Evolutionary conservation across 2,888 invertebrate genomes (phyloP).

Genomic region (Lycia hirtaria): DNA sequence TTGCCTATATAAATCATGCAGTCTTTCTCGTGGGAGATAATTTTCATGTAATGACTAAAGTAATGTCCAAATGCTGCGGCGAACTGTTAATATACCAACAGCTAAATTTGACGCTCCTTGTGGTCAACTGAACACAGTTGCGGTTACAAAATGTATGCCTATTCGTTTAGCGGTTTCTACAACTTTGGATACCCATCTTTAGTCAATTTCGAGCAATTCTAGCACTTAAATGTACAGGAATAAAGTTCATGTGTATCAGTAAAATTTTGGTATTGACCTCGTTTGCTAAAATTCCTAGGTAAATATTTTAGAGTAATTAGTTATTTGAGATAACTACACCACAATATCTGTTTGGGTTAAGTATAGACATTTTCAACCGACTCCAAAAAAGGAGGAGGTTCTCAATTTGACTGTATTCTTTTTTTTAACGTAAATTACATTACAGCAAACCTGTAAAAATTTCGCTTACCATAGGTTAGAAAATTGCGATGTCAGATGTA

Average conservation of each 20-base stretch:
- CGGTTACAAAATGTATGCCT: conserved; percentile 42
- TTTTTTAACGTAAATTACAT: too few species aligned
- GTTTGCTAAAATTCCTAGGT: conserved; percentile 19
- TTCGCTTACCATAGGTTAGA: too few species aligned
- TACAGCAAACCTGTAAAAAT: too few species aligned
- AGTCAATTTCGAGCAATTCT: conserved; percentile 3
- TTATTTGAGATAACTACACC: not conserved
- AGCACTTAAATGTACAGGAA: not conserved
- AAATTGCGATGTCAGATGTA: too few species aligned
- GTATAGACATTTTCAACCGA: too few species aligned
- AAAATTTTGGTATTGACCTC: conserved; percentile 22
- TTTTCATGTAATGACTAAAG: too few species aligned
- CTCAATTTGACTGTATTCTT: too few species aligned
- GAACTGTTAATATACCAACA: conserved; percentile 30
- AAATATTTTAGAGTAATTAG: conserved; percentile 23
- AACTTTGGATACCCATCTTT: conserved; percentile 43
- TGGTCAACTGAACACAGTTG: conserved; percentile 47
- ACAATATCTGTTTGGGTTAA: conserved; percentile 10
- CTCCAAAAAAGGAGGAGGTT: too few species aligned
- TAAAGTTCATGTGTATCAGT: conserved; percentile 1
- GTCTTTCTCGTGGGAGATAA: too few species aligned
- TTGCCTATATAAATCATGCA: too few species aligned
- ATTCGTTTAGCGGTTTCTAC: conserved; percentile 58
- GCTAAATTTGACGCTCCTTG: conserved; percentile 31
- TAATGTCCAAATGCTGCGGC: conserved; percentile 18